Evolutionary conservation across 2,797 vertebrate species (phyloP).

Genomic region (Ibycter americanus): DNA sequence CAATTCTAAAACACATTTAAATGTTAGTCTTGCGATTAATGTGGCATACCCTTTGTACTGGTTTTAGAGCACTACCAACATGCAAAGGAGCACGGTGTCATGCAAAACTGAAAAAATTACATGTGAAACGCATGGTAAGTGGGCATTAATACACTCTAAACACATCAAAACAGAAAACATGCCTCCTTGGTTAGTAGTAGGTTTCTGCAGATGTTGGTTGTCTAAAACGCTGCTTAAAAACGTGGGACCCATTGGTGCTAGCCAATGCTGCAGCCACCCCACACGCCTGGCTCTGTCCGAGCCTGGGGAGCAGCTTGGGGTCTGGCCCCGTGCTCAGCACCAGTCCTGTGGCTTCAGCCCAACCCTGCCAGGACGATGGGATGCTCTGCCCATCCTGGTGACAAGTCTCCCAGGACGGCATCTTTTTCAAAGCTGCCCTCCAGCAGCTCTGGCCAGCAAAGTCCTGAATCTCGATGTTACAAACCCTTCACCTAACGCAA

Average conservation of each 20-base stretch:
- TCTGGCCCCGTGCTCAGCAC: not conserved
- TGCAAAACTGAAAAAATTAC: constrained; percentile 67
- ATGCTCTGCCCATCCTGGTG: not conserved
- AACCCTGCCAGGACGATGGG: not conserved
- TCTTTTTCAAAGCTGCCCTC: not conserved
- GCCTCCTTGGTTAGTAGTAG: constrained; percentile 66
- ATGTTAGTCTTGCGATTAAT: constrained; percentile 75
- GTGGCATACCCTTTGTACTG: constrained; percentile 49
- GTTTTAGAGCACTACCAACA: constrained; percentile 67
- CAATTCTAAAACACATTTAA: constrained; percentile 71
- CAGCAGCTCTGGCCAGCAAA: not conserved
- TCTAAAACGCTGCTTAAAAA: not conserved
- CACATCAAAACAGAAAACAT: constrained; percentile 54
- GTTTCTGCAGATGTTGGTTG: constrained; percentile 16
- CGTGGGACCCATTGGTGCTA: not conserved
- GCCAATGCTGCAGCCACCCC: not conserved
- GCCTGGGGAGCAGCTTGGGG: rapidly evolving
- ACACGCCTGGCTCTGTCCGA: rapidly evolving
- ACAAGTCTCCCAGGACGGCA: not conserved
- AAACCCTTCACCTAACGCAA: not conserved
- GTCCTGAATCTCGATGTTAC: not conserved
- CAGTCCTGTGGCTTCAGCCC: not conserved
- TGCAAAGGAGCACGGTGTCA: constrained; percentile 71
- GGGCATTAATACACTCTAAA: constrained; percentile 62
- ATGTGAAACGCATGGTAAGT: constrained; percentile 34